These are phyloP conservation scores for Chaunax sp. DNA, from an alignment of 2,797 vertebrate genomes.

Conservation along the genomic window DNA sequence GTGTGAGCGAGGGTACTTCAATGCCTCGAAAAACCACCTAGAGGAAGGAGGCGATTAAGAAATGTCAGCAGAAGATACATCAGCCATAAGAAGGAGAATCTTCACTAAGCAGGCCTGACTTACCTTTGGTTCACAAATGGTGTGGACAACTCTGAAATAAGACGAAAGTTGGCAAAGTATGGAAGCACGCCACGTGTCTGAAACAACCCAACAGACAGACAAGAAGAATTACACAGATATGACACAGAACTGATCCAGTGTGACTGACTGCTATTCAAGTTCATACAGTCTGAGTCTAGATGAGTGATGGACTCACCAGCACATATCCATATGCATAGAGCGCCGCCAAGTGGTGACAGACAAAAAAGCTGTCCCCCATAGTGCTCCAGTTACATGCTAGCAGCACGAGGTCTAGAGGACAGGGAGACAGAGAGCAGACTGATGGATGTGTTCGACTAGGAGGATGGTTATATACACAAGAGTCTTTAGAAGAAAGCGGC, in stretches of 20 bases:
- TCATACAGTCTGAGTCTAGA: not conserved
- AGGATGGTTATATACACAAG: not conserved
- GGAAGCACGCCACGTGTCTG: slow-evolving; percentile 86
- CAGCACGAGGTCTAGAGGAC: slow-evolving; percentile 82
- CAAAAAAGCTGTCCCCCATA: slow-evolving; percentile 87
- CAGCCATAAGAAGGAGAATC: not conserved
- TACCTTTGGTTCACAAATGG: slow-evolving; percentile 89
- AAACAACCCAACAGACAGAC: slow-evolving; percentile 9
- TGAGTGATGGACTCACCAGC: slow-evolving; percentile 79
- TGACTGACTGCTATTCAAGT: not conserved
- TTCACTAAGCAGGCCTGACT: slow-evolving; percentile 10
- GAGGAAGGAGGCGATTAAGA: not conserved
- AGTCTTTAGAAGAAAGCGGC: not conserved
- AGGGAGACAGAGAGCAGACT: slow-evolving; percentile 6
- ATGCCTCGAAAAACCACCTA: slow-evolving; percentile 87
- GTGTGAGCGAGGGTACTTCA: slow-evolving; percentile 82
- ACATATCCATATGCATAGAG: slow-evolving; percentile 91
- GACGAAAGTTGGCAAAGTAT: slow-evolving; percentile 89
- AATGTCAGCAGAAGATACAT: slow-evolving; percentile 1
- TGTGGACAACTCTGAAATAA: slow-evolving; percentile 88
- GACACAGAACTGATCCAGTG: not conserved
- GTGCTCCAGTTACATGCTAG: slow-evolving; percentile 86
- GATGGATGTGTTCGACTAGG: not conserved
- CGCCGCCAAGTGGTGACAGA: slow-evolving; percentile 88
- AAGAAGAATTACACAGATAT: not conserved